Conservation (phyloP, 1,140 invertebrate genomes). For the Megalonaias nervosa region DNA sequence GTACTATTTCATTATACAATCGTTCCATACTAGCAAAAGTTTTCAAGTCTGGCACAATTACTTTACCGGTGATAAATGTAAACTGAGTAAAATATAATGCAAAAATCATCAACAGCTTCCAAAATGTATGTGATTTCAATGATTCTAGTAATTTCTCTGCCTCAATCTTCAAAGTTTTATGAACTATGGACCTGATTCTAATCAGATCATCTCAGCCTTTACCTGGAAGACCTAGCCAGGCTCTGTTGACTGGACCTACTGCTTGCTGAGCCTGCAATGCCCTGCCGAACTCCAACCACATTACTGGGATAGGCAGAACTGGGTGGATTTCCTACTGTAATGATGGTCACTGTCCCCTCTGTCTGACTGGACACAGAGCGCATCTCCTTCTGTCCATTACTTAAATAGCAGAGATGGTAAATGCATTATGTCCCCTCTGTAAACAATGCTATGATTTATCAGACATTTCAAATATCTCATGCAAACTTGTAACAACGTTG, state of each 20-base stretch:
- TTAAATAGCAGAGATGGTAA: slow-evolving; percentile 9
- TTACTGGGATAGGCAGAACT: slow-evolving; percentile 54
- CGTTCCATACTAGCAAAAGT: too few species aligned
- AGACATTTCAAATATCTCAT: neutral
- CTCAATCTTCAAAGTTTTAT: too few species aligned
- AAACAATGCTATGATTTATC: neutral
- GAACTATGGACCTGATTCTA: too few species aligned
- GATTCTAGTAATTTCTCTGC: too few species aligned
- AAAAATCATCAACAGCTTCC: too few species aligned
- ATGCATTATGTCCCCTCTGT: neutral
- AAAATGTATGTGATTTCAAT: too few species aligned
- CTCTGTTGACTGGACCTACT: slow-evolving; percentile 60
- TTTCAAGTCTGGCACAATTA: too few species aligned
- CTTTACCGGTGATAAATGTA: too few species aligned
- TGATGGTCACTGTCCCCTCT: slow-evolving; percentile 67
- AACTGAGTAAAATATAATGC: too few species aligned
- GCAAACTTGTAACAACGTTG: neutral
- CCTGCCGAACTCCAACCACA: slow-evolving; percentile 52
- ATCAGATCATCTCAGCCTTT: neutral
- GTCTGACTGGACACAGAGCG: slow-evolving; percentile 66
- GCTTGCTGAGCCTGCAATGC: slow-evolving; percentile 12
- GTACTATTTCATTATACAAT: too few species aligned
- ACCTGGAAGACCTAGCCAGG: slow-evolving; percentile 41
- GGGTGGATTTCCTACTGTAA: slow-evolving; percentile 66
- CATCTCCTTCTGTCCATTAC: slow-evolving; percentile 52